A percentile compares a stretch with the other conserved stretches of the same genome.
Conservation (phyloP, 2,797 vertebrate species). For the Tadarida brasiliensis region DNA sequence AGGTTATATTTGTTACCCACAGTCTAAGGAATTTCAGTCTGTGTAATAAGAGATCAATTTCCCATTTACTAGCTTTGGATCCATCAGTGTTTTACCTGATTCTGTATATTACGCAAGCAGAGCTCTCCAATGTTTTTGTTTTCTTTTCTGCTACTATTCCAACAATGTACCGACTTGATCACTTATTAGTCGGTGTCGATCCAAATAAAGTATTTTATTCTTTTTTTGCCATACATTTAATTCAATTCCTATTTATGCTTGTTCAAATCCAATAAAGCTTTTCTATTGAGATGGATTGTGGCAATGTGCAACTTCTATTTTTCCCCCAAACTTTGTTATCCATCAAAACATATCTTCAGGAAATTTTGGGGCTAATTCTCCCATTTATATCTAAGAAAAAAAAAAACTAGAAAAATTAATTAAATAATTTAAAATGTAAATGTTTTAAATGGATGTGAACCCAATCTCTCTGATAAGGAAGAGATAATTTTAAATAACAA, state of each 20-base stretch:
- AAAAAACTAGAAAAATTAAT: not conserved
- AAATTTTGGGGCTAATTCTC: not conserved
- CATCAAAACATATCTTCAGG: not conserved
- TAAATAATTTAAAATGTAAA: slow-evolving; percentile 11
- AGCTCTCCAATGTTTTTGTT: slow-evolving; percentile 32
- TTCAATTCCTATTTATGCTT: slow-evolving; percentile 10
- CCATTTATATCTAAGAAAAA: not conserved
- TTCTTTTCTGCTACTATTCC: slow-evolving; percentile 41
- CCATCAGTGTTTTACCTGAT: not conserved
- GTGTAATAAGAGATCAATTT: not conserved
- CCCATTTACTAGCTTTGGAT: not conserved
- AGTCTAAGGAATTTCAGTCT: slow-evolving; percentile 28
- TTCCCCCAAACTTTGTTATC: not conserved
- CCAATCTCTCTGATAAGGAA: not conserved
- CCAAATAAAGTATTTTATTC: slow-evolving; percentile 16
- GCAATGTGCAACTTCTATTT: not conserved
- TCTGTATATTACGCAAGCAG: slow-evolving; percentile 10
- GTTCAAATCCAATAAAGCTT: slow-evolving; percentile 55
- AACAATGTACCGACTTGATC: not conserved
- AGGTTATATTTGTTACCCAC: slow-evolving; percentile 32
- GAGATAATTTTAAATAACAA: not conserved
- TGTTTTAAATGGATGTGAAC: not conserved
- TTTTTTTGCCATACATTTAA: slow-evolving; percentile 28
- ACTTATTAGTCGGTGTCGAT: slow-evolving; percentile 27
- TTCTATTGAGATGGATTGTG: slow-evolving; percentile 25